Percentiles rank a stretch among this genome's conserved stretches.
Evolutionary conservation across 2,888 invertebrate species (phyloP).

Genomic region (Prosapia bicincta): DNA sequence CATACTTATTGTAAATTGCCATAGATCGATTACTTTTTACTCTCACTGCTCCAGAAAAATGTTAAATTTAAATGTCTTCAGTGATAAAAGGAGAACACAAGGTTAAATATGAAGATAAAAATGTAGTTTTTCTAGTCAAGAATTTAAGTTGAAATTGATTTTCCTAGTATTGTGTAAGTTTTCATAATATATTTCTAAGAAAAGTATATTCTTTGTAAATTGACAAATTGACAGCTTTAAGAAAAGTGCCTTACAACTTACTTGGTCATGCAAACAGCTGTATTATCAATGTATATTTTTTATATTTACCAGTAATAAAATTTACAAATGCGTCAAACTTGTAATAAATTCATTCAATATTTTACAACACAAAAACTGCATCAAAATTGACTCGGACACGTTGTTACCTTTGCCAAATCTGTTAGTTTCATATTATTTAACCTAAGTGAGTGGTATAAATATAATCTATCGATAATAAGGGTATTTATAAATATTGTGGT

Average conservation of each 20-base stretch:
- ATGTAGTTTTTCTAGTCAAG: background rate
- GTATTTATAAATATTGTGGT: conserved; percentile 22
- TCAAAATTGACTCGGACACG: too few species aligned
- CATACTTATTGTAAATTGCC: too few species aligned
- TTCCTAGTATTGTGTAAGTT: background rate
- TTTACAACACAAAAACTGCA: too few species aligned
- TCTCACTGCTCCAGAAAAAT: too few species aligned
- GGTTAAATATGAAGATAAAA: background rate
- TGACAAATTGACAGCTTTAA: background rate
- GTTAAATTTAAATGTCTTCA: too few species aligned
- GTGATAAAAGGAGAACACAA: background rate
- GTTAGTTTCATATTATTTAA: background rate
- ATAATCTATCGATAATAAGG: conserved; percentile 26
- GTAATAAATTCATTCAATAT: background rate
- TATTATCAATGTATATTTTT: background rate
- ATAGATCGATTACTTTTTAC: too few species aligned
- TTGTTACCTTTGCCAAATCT: background rate
- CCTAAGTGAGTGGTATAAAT: conserved; percentile 2
- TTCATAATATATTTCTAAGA: background rate
- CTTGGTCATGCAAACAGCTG: background rate
- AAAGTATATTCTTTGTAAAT: background rate
- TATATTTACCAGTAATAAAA: background rate
- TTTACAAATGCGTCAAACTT: background rate
- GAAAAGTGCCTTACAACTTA: background rate
- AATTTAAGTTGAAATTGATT: background rate